phyloP scores from a whole-genome alignment of 2,888 invertebrate species.

The Diarsia dahlii region DNA sequence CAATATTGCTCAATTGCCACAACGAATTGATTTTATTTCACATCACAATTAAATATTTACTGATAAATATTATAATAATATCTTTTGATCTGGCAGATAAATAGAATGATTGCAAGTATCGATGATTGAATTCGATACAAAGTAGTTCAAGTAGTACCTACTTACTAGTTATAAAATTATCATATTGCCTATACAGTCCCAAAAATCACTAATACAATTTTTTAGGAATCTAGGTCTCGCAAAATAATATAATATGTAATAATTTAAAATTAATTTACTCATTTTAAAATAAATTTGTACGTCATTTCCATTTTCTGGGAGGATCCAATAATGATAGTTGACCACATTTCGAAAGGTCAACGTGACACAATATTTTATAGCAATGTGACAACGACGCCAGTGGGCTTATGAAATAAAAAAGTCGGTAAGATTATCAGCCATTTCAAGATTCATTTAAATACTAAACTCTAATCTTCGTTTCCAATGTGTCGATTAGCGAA shows the following conservation, averaged over 20 bases:
- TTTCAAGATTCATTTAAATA: constrained; percentile 11
- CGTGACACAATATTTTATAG: not conserved
- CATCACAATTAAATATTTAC: constrained; percentile 53
- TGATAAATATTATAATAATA: constrained; percentile 37
- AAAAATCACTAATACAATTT: constrained; percentile 57
- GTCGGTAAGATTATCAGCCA: not conserved
- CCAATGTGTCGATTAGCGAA: constrained; percentile 10
- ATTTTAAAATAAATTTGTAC: constrained; percentile 42
- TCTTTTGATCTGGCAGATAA: constrained; percentile 55
- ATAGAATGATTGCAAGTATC: constrained; percentile 42
- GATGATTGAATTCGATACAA: constrained; percentile 49
- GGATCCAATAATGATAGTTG: not conserved
- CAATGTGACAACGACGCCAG: constrained; percentile 2
- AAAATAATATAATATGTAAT: constrained; percentile 42
- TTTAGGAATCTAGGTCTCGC: constrained; percentile 53
- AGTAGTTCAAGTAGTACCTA: constrained; percentile 49
- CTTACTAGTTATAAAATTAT: constrained; percentile 56
- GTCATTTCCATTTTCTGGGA: constrained; percentile 12
- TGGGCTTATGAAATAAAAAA: not conserved
- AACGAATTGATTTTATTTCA: constrained; percentile 48
- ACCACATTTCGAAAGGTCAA: constrained; percentile 17
- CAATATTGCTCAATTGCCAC: constrained; percentile 57
- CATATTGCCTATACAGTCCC: constrained; percentile 63
- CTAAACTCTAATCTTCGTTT: not conserved
- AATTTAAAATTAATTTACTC: constrained; percentile 33